Evolutionary conservation across 2,113 vertebrate species (phyloP), one percentile per base, ranked within the genome.

Genomic region (Periophthalmodon schlosseri): DNA sequence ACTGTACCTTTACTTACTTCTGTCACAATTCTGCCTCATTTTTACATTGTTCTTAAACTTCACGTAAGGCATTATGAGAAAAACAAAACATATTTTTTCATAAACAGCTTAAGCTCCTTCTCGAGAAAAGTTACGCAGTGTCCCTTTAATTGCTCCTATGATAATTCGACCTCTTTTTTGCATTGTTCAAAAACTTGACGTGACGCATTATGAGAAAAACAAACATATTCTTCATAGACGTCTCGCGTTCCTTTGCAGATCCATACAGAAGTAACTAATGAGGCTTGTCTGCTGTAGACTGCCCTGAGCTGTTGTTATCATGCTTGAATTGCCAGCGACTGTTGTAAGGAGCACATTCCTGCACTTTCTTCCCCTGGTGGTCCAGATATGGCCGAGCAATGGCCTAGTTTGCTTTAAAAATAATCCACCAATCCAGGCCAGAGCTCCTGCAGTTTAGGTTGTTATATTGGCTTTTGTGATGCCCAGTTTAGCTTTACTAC

Each of bases 391-490:
- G 80, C 78, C 83, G 46, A 84, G 86, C 65, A 61, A 18, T 84
- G 92, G 86, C 92, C 91, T 89, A 91, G 79, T 92, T 93, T 84
- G 85, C 81, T 81, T 88, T 78, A 85, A 87, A 89, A 93, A 91
- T 91, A 91, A 92, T 91, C 88, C 69, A 46, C 70, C 14, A 84
- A 94, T 92, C 83, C 89, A 89, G 93, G 93, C 86, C 91, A 92
- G 2, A 10, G 16, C 84, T 82, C 82, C 88, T 16, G 81, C 80
- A 79, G 86, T 85, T 91, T 86, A 78, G 79, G 74, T 86, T 88
- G 75, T 70, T 76, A 89, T 89, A 90, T 81, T 91, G 84, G 23
- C 12, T 0, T 60, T 60, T 28, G 23, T 15, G 2, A 23, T 4
- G 57, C 13, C 23, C 1, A 15, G 10, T 44, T 44, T 10, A 44